Evolutionary conservation across 2,113 vertebrate species (phyloP), one percentile per base, ranked within the genome.

Genomic region (Phyllopteryx taeniolatus): DNA sequence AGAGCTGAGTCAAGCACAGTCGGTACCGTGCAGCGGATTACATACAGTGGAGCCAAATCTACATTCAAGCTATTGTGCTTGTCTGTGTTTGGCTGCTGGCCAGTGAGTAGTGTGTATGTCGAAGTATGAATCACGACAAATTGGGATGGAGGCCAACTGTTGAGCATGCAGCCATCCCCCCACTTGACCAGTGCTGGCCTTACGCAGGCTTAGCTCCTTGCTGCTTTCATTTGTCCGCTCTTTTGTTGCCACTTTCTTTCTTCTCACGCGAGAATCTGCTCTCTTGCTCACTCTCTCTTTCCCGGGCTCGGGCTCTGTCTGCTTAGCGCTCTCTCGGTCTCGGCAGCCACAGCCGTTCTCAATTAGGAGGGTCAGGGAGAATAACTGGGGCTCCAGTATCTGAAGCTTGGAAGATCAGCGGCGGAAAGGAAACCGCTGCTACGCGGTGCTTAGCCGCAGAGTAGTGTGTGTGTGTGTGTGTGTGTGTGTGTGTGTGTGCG

Each of bases 291-390:
- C 72, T 75, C 66, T 43, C 47, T 27, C 12, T 22, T 51, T 15
- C 22, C 10, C 31, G n/a, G 22, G 46, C 53, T 47, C 31, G n/a
- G 22, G 46, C 53, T 47, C 68, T 57, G 54, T 74, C 83, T 77
- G 63, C 70, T 77, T 69, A 59, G 77, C 80, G 67, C 67, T 15
- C 61, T 75, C 61, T 65, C 72, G 66, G 12, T 59, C 74, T 80
- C 81, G 20, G 42, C 20, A 80, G 84, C 63, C 78, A 86, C 93
- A 93, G 90, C 88, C 87, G 73, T 87, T 93, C 87, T 87, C 88
- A 93, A 92, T 92, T 93, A 93, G 83, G 81, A 83, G 84, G 88
- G 89, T 89, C 88, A 89, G 75, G 84, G 85, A 86, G 87, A 91
- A 90, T 88, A 91, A 90, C 80, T 89, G 77, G 70, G 77, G 78